Base-by-base conservation (phyloP, 2,888 invertebrate genomes). In the Ornithoptera priamus region DNA sequence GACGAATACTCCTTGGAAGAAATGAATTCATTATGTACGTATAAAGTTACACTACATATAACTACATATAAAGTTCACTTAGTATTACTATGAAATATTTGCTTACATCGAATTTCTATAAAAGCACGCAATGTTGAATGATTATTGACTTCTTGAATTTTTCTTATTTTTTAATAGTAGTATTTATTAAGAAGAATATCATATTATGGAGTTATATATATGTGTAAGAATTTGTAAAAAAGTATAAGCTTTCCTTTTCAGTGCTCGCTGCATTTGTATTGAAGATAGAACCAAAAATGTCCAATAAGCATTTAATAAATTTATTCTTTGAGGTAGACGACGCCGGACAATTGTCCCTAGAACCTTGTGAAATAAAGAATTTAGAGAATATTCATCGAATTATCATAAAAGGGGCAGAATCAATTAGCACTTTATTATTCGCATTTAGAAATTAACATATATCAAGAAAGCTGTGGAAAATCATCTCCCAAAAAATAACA, bases 391-490 rank as follows among this genome's bases (percentile, higher is more conserved):
- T 69, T 46, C n/a, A 65, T 8, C 39, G 22, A 42, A 69, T 69
- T 30, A 20, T 65, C 7, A 30, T 69, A 2, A 69, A 30, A 46
- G 69, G 69, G 1, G 65, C 65, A 0, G 46, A 61, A 24, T 42
- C 56, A 39, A 58, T 69, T 20, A 69, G 7, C 22, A 62, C 46
- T 65, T 57, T 69, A 50, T 30, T 64, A 4, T 68, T 68, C 39
- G 42, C 56, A 56, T 56, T 56, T 56, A 56, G 1, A 20, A 20
- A 56, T 56, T 56, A 56, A 46, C 0, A 4, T 46, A 46, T 15
- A 46, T 15, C 15, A 46, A 46, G 15, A 15, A 46, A 12, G 46
- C 15, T 46, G 46, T 46, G 4, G 10, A 46, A 46, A 46, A 15
- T 46, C 12, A 15, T 15, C 46, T 2, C 2, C 46, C 3, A 46